Percentiles rank a stretch among this genome's conserved stretches.
Conservation (phyloP, 2,888 invertebrate genomes). For the Volucella bombylans region DNA sequence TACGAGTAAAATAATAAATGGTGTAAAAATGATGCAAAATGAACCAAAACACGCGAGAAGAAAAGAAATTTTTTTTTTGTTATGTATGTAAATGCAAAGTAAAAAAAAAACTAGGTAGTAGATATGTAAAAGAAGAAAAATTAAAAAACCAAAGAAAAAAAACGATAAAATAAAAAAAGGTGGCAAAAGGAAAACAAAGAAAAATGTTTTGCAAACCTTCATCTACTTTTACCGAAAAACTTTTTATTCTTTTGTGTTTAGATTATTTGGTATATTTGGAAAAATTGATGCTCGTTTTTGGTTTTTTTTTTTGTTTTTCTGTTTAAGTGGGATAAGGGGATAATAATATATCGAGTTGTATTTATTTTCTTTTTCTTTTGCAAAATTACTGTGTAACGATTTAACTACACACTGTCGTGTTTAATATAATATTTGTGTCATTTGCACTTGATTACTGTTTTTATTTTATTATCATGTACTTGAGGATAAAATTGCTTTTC, state of each 20-base stretch:
- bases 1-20: slow-evolving; percentile 7
- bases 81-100: slow-evolving; percentile 54
- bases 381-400: slow-evolving; percentile 30
- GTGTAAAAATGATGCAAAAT: slow-evolving; percentile 44
- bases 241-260: slow-evolving; percentile 63
- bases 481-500: slow-evolving; percentile 19
- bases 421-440: slow-evolving; percentile 26
- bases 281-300: slow-evolving; percentile 51
- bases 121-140: slow-evolving; percentile 13
- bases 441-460: slow-evolving; percentile 52
- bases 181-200: slow-evolving; percentile 72
- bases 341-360: background rate
- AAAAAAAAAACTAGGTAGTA: slow-evolving; percentile 3
- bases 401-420: slow-evolving; percentile 40
- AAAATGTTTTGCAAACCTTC: slow-evolving; percentile 74
- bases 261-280: slow-evolving; percentile 32
- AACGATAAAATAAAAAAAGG: slow-evolving; percentile 25
- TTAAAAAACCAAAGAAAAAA: slow-evolving; percentile 35
- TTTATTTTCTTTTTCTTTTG: slow-evolving; percentile 8
- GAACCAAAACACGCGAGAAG: slow-evolving; percentile 64
- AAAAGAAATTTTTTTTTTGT: slow-evolving; percentile 55
- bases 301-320: background rate
- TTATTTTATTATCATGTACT: slow-evolving; percentile 10
- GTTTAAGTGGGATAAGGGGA: slow-evolving; percentile 2
- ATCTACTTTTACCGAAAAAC: slow-evolving; percentile 74